Evolutionary conservation across 2,797 vertebrate species (phyloP), one percentile per base, ranked within the genome.

Genomic region (Harpagifer antarcticus): DNA sequence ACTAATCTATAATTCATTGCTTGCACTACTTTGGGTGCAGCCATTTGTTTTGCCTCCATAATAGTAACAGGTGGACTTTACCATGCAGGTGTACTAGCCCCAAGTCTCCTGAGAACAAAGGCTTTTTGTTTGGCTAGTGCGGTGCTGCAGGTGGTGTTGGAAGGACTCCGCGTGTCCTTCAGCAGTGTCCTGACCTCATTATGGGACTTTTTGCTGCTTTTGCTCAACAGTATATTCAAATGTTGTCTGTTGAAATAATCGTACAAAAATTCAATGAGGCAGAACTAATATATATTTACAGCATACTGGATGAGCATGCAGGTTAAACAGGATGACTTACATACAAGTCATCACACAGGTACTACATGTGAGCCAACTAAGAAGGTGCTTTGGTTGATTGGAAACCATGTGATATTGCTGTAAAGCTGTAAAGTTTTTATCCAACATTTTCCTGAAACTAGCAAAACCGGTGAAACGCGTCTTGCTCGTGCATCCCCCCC

Each of bases 381-480:
- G 17, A 48, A 7, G 16, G 31, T 9, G 27, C 19, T n/a, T 20
- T 45, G 9, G 15, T 3, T 31, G 8, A 47, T 23, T 17, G 4
- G 31, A 61, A 3, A 8, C 1, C 27, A 5, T 23, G 16, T 13
- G 43, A 45, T 5, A 17, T 1, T 1, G 14, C n/a, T n/a, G n/a
- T n/a, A n/a, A n/a, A n/a, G 4, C 3, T 19, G 10, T 52, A 15
- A 13, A 19, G 23, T 14, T 37, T 55, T 53, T 14, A 17, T 8
- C 61, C 6, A 15, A 15, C 42, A 70, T 73, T 45, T 19, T 10
- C 19, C 45, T 5, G 7, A 83, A 92, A 93, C 90, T 70, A 45
- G 88, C 67, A 87, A 80, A 89, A 93, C 93, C 88, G 82, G 94
- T 90, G 45, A 57, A 76, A 79, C 79, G 42, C 72, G 20, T 55